These are phyloP conservation scores for Phortica variegata DNA, from an alignment of 1,140 invertebrate genomes.

Conservation along the genomic window DNA sequence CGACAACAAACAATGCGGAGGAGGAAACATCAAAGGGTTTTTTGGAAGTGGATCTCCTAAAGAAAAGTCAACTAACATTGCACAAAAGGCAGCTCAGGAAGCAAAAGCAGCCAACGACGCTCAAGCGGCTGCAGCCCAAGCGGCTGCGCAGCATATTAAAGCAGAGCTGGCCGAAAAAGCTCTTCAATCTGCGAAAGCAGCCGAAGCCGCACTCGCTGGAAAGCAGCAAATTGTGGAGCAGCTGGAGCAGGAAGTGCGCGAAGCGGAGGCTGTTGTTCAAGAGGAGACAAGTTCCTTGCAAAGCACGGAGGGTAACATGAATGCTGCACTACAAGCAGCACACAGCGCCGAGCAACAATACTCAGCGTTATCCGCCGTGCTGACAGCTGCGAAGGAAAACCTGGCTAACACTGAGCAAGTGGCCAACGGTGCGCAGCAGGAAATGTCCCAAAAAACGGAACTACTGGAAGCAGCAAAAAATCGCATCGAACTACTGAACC, in stretches of 20 bases:
- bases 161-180: slow-evolving; percentile 66
- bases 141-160: slow-evolving; percentile 65
- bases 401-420: slow-evolving; percentile 62
- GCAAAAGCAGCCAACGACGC: slow-evolving; percentile 65
- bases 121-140: slow-evolving; percentile 64
- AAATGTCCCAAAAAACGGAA: slow-evolving; percentile 62
- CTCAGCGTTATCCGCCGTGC: slow-evolving; percentile 47
- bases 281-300: slow-evolving; percentile 62
- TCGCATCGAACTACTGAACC: slow-evolving; percentile 61
- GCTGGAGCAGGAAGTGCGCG: slow-evolving; percentile 61
- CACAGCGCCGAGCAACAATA: slow-evolving; percentile 60
- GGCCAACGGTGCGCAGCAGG: slow-evolving; percentile 60
- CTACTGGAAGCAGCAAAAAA: slow-evolving; percentile 63
- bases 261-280: slow-evolving; percentile 63
- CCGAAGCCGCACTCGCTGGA: slow-evolving; percentile 63
- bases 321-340: slow-evolving; percentile 61
- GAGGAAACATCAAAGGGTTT: background rate
- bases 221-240: slow-evolving; percentile 63
- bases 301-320: slow-evolving; percentile 61
- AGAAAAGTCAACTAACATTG: slow-evolving; percentile 60
- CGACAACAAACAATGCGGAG: too few species aligned
- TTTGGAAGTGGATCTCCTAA: slow-evolving; percentile 5
- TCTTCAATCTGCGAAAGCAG: slow-evolving; percentile 65
- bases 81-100: slow-evolving; percentile 65
- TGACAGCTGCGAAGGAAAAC: slow-evolving; percentile 61